Conservation (phyloP, 2,797 vertebrate genomes). For the Masticophis lateralis region DNA sequence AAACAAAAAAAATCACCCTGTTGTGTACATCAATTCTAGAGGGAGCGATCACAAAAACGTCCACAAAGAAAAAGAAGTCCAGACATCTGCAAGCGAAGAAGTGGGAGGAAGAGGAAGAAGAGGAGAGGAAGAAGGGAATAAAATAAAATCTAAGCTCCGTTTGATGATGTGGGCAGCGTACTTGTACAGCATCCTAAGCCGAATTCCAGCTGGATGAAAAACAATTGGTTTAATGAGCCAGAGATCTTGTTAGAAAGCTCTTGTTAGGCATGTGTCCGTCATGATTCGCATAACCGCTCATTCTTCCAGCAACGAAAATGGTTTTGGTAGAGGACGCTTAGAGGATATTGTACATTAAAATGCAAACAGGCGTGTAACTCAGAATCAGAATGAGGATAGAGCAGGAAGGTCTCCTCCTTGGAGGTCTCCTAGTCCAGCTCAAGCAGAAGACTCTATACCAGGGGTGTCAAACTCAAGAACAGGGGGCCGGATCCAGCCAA, state of each 20-base stretch:
- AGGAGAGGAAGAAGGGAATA: background rate
- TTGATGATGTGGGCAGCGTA: background rate
- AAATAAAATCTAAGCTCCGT: background rate
- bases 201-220: background rate
- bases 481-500: too few relatives aligned
- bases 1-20: background rate
- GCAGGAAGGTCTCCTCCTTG: background rate
- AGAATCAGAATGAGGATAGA: too few relatives aligned
- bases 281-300: background rate
- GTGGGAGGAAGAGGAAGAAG: background rate
- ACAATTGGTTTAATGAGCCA: constrained; percentile 37
- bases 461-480: too few relatives aligned
- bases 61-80: background rate
- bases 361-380: background rate
- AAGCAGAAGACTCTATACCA: background rate
- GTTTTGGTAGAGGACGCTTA: constrained; percentile 3
- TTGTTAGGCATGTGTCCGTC: constrained; percentile 3
- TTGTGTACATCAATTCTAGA: background rate
- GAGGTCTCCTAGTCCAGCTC: background rate
- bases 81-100: background rate
- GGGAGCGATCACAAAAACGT: background rate
- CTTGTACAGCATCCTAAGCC: constrained; percentile 10
- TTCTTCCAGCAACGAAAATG: constrained; percentile 25
- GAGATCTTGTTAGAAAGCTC: background rate
- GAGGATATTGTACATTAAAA: background rate